Conservation (phyloP, 2,113 vertebrate genomes). For the Tauraco erythrolophus region DNA sequence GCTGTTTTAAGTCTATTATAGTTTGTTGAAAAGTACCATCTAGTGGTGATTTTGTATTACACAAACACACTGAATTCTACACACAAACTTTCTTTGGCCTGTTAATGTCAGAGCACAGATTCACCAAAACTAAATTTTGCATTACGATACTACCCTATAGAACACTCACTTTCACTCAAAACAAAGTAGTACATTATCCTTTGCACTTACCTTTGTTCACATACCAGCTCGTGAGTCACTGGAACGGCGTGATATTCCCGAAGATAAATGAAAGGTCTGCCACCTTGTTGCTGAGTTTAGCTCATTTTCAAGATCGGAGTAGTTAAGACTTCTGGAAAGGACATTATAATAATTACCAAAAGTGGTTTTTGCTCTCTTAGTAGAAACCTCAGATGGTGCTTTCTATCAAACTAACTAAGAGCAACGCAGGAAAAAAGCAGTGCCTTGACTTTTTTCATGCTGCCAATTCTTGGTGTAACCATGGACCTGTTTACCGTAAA, state of each 20-base stretch:
- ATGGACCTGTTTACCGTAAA: not conserved
- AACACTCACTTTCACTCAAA: not conserved
- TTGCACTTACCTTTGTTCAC: not conserved
- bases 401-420: not conserved
- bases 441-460: not conserved
- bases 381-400: not conserved
- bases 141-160: not conserved
- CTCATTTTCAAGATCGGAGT: not conserved
- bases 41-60: not conserved
- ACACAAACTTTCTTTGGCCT: not conserved
- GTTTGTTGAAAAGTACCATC: not conserved
- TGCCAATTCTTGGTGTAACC: not conserved
- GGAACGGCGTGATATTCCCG: not conserved
- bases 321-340: not conserved
- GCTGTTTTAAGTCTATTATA: not conserved
- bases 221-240: not conserved
- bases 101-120: not conserved
- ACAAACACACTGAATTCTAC: not conserved
- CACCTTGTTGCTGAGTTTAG: not conserved
- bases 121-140: not conserved
- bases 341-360: not conserved
- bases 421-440: not conserved
- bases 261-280: not conserved
- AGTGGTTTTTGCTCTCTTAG: not conserved
- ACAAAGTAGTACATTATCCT: not conserved